phyloP scores from a whole-genome alignment of 2,888 invertebrate species.

The Melieria crassipennis region DNA sequence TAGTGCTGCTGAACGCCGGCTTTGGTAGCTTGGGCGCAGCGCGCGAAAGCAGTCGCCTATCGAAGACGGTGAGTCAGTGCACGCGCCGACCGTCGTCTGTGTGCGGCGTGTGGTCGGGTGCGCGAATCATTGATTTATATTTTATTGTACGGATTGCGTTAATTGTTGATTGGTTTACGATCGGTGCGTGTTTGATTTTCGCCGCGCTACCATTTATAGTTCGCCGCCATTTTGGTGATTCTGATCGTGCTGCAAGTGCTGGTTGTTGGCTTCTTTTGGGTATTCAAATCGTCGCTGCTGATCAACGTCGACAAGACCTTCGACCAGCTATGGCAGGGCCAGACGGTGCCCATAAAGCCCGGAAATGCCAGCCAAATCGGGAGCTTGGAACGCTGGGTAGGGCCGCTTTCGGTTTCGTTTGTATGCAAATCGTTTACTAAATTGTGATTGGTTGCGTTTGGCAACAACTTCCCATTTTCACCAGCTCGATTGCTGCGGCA shows the following conservation, averaged over 20 bases:
- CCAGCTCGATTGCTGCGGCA: slow-evolving; percentile 59
- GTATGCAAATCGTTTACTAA: too few relatives aligned
- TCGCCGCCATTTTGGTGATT: slow-evolving; percentile 49
- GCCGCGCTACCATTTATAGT: slow-evolving; percentile 41
- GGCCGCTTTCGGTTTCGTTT: slow-evolving; percentile 23
- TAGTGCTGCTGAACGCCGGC: slow-evolving; percentile 47
- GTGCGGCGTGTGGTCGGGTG: too few relatives aligned
- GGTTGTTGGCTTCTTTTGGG: slow-evolving; percentile 54
- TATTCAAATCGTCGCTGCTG: slow-evolving; percentile 54
- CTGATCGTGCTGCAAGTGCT: slow-evolving; percentile 53
- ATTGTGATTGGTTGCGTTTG: too few relatives aligned
- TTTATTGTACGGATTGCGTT: neutral
- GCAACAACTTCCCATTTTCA: neutral
- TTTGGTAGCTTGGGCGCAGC: slow-evolving; percentile 53
- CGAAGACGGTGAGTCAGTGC: slow-evolving; percentile 49
- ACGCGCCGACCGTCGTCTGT: neutral
- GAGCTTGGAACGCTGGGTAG: slow-evolving; percentile 57
- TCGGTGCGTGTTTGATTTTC: slow-evolving; percentile 16
- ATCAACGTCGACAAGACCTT: slow-evolving; percentile 57
- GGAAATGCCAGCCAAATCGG: slow-evolving; percentile 56
- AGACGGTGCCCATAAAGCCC: slow-evolving; percentile 56
- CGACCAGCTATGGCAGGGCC: slow-evolving; percentile 56
- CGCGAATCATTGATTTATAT: neutral
- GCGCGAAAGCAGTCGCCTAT: slow-evolving; percentile 54
- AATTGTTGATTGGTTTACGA: slow-evolving; percentile 1